Evolutionary conservation across 2,888 invertebrate species (phyloP), one percentile per base, ranked within the genome.

Genomic region (Lathronympha strigana): DNA sequence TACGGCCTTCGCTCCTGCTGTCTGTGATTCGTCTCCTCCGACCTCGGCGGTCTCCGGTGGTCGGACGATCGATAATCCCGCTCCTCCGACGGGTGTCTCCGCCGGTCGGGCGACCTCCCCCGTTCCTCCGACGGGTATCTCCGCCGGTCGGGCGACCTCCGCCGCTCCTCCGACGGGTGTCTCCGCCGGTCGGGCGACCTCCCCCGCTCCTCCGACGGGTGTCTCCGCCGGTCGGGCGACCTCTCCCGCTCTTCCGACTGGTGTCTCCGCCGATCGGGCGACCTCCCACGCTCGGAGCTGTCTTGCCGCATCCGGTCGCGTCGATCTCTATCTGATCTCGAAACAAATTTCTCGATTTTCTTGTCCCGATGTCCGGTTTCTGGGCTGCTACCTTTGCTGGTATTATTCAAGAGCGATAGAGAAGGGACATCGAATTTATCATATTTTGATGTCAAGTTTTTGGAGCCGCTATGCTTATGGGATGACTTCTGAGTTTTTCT

Each of bases 271-370:
- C 40, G 54, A 49, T 36, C 53, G 63, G 28, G 57, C 15, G 53
- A 38, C 57, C 73, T 69, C 67, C 13, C 17, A 23, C 28, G 33
- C 17, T 61, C 63, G 17, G 23, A 45, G 21, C 50, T 57, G 25
- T 58, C 45, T 9, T 36, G 49, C 9, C 23, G 60, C 31, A 11
- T 38, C 13, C 36, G 33, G 9, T 17, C 47, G 28, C 40, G 38
- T 2, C 11, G 17, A n/a, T 50, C 36, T 36, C 9, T 50, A 6
- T 62, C 54, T 15, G 17, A n/a, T 50, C 43, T 40, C 17, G 25
- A 4, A 23, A 49, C 49, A 8, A 93, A 72, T 94, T 94, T 73
- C 92, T 92, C 69, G 93, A 90, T 76, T 94, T 94, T 47, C 94
- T 84, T 73, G 92, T 87, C 64, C 82, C 81, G 33, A 55, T 88